phyloP scores from a whole-genome alignment of 2,113 vertebrate genomes.

The Gorsachius goisagi region DNA sequence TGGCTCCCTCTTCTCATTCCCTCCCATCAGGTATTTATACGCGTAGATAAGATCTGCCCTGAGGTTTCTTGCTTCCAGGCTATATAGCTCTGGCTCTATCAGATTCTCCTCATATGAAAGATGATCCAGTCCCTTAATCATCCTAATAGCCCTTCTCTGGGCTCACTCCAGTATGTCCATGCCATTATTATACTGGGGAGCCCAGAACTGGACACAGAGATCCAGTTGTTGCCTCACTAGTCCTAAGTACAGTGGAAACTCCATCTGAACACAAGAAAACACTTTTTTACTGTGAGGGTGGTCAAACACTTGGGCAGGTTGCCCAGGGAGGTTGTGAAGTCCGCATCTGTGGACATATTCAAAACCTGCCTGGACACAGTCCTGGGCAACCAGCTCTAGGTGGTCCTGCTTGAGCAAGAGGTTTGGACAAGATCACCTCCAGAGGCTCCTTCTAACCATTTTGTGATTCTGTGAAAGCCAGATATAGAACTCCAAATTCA shows the following conservation, averaged over 20 bases:
- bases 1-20: not conserved
- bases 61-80: not conserved
- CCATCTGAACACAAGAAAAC: not conserved
- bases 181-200: not conserved
- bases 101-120: not conserved
- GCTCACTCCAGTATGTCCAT: not conserved
- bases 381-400: not conserved
- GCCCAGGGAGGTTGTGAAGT: not conserved
- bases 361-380: not conserved
- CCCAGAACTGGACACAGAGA: not conserved
- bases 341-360: rapidly evolving
- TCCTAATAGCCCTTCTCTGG: too few species aligned
- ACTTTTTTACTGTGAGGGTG: not conserved
- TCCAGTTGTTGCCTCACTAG: not conserved
- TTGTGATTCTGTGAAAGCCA: not conserved
- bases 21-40: not conserved
- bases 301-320: not conserved
- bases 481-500: not conserved
- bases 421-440: not conserved
- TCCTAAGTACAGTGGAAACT: not conserved
- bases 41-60: not conserved
- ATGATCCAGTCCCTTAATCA: not conserved
- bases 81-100: not conserved
- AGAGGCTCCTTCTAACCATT: not conserved
- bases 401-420: not conserved